A percentile compares a stretch with the other conserved stretches of the same genome.
Evolutionary conservation across 2,113 vertebrate genomes (phyloP).

Genomic region (Entomyzon cyanotis): DNA sequence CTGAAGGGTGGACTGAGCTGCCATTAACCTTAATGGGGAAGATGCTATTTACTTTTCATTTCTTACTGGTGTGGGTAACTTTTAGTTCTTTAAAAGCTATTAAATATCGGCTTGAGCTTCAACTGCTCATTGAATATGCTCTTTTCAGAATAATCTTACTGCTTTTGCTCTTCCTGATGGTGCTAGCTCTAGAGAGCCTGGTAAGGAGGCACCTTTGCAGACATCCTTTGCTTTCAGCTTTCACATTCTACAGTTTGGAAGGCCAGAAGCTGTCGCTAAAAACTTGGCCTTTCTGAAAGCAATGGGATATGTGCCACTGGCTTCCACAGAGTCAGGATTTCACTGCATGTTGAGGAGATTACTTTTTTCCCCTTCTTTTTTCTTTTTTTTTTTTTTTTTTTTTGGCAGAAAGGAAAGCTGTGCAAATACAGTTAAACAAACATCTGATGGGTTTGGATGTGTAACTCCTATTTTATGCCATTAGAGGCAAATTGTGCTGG

Average conservation of each 20-base stretch:
- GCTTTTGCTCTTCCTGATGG: neutral
- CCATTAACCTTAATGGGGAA: neutral
- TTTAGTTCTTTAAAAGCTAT: neutral
- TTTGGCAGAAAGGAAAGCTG: neutral
- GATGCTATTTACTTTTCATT: neutral
- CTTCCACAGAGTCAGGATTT: neutral
- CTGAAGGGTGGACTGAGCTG: neutral
- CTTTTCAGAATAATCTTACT: neutral
- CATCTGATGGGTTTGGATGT: neutral
- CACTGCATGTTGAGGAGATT: neutral
- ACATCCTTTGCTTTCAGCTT: neutral
- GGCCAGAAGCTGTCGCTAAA: neutral
- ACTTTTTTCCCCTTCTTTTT: neutral
- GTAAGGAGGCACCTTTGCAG: neutral
- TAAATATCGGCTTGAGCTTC: neutral
- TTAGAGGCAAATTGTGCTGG: neutral
- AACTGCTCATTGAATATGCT: neutral
- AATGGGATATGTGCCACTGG: neutral
- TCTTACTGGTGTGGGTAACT: neutral
- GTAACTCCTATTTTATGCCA: neutral
- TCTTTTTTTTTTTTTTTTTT: neutral
- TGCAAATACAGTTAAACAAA: conserved; percentile 18
- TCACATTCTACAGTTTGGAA: neutral
- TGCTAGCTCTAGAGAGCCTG: neutral
- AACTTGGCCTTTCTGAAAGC: neutral